Percentiles rank a stretch among this genome's conserved stretches.
These are phyloP conservation scores for Minunthozetes semirufus DNA, from an alignment of 2,888 invertebrate species.

Conservation along the genomic window DNA sequence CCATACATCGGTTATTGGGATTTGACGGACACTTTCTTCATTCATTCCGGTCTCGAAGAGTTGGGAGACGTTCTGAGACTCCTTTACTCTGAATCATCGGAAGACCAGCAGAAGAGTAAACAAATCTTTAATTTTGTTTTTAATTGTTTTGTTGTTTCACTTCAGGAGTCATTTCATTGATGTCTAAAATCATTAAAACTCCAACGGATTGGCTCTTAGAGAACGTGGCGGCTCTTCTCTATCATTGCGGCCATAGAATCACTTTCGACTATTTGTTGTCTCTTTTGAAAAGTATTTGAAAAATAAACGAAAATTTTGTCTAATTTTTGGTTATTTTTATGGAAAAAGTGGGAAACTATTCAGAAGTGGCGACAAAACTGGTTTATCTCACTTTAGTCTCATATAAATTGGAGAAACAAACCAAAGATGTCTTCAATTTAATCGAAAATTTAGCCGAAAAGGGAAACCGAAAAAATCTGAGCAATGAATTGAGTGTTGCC, in stretches of 20 bases:
- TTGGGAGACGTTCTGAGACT: slow-evolving; percentile 8
- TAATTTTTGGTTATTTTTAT: background rate
- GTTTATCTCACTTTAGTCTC: background rate
- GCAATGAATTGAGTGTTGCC: background rate
- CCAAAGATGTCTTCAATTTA: background rate
- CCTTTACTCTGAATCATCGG: background rate
- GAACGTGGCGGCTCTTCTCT: background rate
- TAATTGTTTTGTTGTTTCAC: background rate
- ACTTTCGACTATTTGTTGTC: background rate
- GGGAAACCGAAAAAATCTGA: background rate
- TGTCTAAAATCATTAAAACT: background rate
- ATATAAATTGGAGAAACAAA: background rate
- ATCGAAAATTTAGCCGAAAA: background rate
- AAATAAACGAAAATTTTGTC: background rate
- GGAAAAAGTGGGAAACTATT: background rate
- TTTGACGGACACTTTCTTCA: slow-evolving; percentile 30
- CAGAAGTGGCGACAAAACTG: background rate
- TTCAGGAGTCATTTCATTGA: background rate
- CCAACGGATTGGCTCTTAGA: background rate
- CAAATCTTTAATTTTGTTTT: background rate
- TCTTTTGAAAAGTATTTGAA: background rate
- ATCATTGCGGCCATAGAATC: background rate
- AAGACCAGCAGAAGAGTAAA: background rate
- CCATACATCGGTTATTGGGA: slow-evolving; percentile 36
- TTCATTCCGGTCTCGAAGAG: slow-evolving; percentile 4